phyloP scores from a whole-genome alignment of 2,113 vertebrate species.

The Sialia sialis region DNA sequence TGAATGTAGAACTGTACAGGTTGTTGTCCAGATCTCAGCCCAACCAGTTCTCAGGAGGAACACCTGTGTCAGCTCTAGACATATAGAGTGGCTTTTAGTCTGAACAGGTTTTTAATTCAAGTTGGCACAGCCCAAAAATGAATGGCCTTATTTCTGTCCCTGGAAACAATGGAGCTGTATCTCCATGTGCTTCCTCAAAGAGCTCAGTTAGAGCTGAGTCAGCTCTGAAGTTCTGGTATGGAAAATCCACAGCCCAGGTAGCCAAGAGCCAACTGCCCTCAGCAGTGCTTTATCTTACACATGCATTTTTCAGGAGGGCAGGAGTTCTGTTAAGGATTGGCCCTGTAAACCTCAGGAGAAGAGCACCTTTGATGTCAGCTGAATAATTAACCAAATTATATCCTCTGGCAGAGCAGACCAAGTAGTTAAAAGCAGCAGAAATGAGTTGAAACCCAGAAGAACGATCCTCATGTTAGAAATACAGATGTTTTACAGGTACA shows the following conservation, averaged over 20 bases:
- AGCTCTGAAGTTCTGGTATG: background rate
- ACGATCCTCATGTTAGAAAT: background rate
- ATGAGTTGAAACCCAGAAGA: background rate
- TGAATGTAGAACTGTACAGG: background rate
- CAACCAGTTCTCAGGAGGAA: fast-evolving
- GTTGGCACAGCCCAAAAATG: background rate
- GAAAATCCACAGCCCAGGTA: background rate
- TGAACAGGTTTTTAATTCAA: background rate
- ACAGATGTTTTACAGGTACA: background rate
- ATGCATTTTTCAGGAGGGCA: background rate
- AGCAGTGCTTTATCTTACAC: background rate
- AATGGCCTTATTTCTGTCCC: background rate
- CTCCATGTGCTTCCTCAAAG: background rate
- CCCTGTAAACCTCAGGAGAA: background rate
- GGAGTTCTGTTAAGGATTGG: background rate
- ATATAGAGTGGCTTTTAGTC: background rate
- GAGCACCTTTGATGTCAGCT: conserved; percentile 9
- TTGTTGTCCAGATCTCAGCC: background rate
- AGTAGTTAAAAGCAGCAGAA: background rate
- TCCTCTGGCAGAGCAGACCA: background rate
- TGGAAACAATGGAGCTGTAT: background rate
- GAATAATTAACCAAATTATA: background rate
- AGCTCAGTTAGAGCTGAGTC: background rate
- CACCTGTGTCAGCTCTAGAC: background rate
- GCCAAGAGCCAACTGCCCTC: background rate